These are phyloP conservation scores for Passer montanus DNA, from an alignment of 2,113 vertebrate genomes.

Conservation along the genomic window DNA sequence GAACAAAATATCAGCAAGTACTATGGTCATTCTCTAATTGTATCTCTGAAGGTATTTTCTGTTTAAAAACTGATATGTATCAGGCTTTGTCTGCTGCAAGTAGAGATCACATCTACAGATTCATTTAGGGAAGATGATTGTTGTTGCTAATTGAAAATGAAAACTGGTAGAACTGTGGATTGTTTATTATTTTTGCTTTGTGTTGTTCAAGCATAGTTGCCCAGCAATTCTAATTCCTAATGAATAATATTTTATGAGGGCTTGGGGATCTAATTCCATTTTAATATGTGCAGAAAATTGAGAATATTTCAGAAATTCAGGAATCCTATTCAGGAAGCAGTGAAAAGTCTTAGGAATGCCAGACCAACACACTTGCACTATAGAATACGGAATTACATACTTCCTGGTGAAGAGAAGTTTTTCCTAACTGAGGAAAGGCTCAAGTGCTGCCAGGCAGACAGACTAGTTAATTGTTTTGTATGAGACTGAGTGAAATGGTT, in stretches of 20 bases:
- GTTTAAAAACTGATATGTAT: neutral
- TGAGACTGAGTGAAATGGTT: neutral
- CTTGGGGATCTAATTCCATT: neutral
- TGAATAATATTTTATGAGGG: neutral
- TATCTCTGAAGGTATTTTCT: constrained; percentile 29
- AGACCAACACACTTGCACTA: neutral
- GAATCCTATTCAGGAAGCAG: neutral
- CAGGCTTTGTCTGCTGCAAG: neutral
- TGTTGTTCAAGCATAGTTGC: neutral
- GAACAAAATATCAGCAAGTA: neutral
- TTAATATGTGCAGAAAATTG: neutral
- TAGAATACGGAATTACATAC: neutral
- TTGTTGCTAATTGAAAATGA: neutral
- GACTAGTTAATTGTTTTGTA: neutral
- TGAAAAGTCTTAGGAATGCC: neutral
- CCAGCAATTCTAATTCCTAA: neutral
- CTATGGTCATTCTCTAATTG: neutral
- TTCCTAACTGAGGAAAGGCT: neutral
- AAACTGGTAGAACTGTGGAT: neutral
- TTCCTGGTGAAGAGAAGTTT: neutral
- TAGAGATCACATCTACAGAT: neutral
- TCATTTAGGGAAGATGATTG: neutral
- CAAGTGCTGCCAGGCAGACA: neutral
- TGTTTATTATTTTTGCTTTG: neutral
- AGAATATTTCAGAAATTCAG: neutral